Evolutionary conservation across 1,140 invertebrate genomes (phyloP), one percentile per base, ranked within the genome.

Genomic region (Meloidogyne chitwoodi): DNA sequence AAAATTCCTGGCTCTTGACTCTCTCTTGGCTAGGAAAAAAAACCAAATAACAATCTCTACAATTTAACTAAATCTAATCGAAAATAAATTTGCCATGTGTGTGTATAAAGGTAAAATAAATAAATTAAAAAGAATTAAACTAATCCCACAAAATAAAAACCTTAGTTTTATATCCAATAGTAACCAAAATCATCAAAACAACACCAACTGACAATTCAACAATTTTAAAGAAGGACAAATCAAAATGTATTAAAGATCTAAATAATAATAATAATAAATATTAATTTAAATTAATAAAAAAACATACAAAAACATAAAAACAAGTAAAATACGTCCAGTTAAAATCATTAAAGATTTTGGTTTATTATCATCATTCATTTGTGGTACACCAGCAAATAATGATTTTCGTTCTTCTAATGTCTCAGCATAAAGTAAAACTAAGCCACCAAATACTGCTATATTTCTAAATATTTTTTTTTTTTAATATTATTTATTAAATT

Each of bases 271-370:
- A 76, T 62, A 34, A 26, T 62, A 78, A 80, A 74, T 66, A 56
- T 29, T 16, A 75, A 24, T 95, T 93, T 80, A 96, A 88, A 86
- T 95, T 92, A 62, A 85, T 98, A 94, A 83, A 94, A 91, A 68
- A 99, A 89, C 34, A 1, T 96, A 98, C 78, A 98, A 91, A 88
- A 99, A 99, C 97, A 99, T 99, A 88, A 98, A 96, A 12, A 97
- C 96, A 24, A 99, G 89, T 19, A 99, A 90, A 77, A 98, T 92
- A 80, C 97, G 91, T 31, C 97, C 97, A 76, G 94, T 93, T 2
- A 99, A 89, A 89, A 98, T 95, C 85, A 99, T 90, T 87, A 97
- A 94, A 83, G 93, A 96, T 89, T 98, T 98, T 22, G 95, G 95
- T 85, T 95, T 97, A 89, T 99, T 99, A 79, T 98, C 94, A 63